Evolutionary conservation across 2,888 invertebrate species (phyloP).

Genomic region (Julus scandinavius): DNA sequence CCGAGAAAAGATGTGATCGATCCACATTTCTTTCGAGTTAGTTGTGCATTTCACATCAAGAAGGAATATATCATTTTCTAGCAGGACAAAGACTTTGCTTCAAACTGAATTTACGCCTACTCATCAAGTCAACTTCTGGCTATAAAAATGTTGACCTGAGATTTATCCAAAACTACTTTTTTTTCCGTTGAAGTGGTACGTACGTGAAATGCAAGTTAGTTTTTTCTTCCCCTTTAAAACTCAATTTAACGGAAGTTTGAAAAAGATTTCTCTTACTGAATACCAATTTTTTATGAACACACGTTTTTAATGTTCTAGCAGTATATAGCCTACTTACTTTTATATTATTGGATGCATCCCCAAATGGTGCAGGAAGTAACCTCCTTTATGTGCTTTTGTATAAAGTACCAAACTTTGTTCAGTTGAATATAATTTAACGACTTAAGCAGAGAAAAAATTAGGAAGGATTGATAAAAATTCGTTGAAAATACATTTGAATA

Average conservation of each 20-base stretch:
- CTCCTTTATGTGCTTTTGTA: not conserved
- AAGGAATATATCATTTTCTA: not conserved
- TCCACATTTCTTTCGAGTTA: conserved; percentile 16
- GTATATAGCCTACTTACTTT: not conserved
- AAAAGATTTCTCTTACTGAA: conserved; percentile 10
- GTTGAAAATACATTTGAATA: not conserved
- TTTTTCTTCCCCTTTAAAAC: not conserved
- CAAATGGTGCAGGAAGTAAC: not conserved
- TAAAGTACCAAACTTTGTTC: not conserved
- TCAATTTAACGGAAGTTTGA: conserved; percentile 13
- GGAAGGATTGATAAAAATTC: not conserved
- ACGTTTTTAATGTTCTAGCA: not conserved
- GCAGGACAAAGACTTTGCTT: not conserved
- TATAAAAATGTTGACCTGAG: conserved; percentile 25
- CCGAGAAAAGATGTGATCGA: conserved; percentile 42
- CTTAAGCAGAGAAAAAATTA: no score
- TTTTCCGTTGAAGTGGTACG: not conserved
- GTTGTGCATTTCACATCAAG: conserved; percentile 4
- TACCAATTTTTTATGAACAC: not conserved
- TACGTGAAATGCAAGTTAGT: conserved; percentile 11
- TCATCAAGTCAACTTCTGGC: conserved; percentile 3
- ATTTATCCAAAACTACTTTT: conserved; percentile 2
- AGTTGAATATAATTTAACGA: not conserved
- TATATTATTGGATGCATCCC: not conserved
- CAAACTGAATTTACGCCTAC: conserved; percentile 22